Evolutionary conservation across 2,113 vertebrate species (phyloP), one percentile per base, ranked within the genome.

Genomic region (Phylloscopus whistleri): DNA sequence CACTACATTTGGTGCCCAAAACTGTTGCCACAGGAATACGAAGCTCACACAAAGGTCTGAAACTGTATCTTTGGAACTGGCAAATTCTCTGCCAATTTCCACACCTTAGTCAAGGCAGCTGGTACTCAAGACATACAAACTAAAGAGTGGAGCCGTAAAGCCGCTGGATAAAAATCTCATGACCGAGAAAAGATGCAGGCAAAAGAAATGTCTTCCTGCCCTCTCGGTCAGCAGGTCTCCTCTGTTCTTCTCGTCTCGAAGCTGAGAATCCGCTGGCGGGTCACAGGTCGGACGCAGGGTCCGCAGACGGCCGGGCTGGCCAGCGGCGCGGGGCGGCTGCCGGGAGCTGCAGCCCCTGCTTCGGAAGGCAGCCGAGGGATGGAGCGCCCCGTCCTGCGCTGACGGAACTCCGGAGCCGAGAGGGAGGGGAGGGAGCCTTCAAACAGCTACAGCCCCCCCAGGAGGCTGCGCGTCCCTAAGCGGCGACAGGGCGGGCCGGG

Each of bases 371-470:
- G 27, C 4, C 3, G 16, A 39, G 19, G n/a, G 44, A 80, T 3
- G 77, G 58, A 70, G 37, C 30, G 4, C 11, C 2, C 4, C 2
- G 22, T 8, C 23, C 70, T 23, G 51, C 9, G 33, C 60, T n/a
- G 30, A 12, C 11, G 13, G 74, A 39, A 39, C 60, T 23, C 7
- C 11, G 53, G 13, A 60, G 64, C 23, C 30, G 11, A 15, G 41
- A 27, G 0, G 26, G 12, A n/a, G 20, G 2, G 31, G 4, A 64
- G 2, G 31, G 4, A 64, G 14, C 55, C 27, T 6, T 4, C 26
- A 5, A 1, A 3, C 7, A 5, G 16, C 39, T 11, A 0, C 15
- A 41, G 35, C 2, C 10, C 27, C 8, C 3, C 16, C 62, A 4
- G 53, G 35, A 49, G n/a, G 9, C 48, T 43, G 37, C 30, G 20